phyloP scores from a whole-genome alignment of 2,888 invertebrate species.

The Polydrusus pterygomalis region DNA sequence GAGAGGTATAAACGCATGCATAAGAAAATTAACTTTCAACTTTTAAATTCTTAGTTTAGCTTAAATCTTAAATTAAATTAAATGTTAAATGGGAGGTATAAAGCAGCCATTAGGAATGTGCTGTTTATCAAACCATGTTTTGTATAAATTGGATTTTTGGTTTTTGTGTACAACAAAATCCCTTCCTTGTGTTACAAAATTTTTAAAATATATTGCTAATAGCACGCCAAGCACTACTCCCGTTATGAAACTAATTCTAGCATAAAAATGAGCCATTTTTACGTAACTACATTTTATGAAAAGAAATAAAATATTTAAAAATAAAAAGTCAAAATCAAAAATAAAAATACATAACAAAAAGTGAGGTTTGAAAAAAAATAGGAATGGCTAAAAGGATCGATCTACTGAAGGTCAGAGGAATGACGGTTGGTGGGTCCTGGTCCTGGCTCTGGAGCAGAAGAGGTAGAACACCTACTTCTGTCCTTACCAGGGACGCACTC shows the following conservation, averaged over 20 bases:
- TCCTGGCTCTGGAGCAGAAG: too few relatives aligned
- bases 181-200: slow-evolving; percentile 28
- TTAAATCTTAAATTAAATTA: too few relatives aligned
- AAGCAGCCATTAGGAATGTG: too few relatives aligned
- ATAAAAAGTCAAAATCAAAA: background rate
- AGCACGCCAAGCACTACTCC: slow-evolving; percentile 61
- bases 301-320: background rate
- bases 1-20: too few relatives aligned
- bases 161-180: slow-evolving; percentile 30
- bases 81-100: too few relatives aligned
- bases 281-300: background rate
- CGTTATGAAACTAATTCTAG: slow-evolving; percentile 58
- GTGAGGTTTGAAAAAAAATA: background rate
- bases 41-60: too few relatives aligned
- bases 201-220: slow-evolving; percentile 54
- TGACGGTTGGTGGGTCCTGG: too few relatives aligned
- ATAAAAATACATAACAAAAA: background rate
- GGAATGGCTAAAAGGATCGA: too few relatives aligned
- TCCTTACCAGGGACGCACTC: too few relatives aligned
- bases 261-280: slow-evolving; percentile 62
- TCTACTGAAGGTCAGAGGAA: too few relatives aligned
- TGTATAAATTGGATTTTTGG: slow-evolving; percentile 55
- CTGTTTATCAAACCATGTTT: slow-evolving; percentile 61
- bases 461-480: too few relatives aligned
- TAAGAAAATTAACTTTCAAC: too few relatives aligned